A percentile compares a stretch with the other conserved stretches of the same genome.
These are phyloP conservation scores for Colossoma macropomum DNA, from an alignment of 2,113 vertebrate genomes.

Conservation along the genomic window DNA sequence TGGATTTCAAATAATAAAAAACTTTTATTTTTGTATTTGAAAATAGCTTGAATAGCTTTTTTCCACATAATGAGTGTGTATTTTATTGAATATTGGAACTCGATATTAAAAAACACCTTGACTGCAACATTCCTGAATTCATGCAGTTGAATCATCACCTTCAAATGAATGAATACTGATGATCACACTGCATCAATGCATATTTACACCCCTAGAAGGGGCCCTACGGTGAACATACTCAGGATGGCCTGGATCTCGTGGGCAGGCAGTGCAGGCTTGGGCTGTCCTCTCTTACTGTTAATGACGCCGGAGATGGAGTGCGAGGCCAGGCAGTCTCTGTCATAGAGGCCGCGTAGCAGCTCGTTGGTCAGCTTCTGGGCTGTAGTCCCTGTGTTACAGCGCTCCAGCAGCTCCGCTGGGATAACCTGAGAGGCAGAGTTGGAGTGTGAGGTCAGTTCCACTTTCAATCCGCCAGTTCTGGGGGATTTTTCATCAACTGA, in stretches of 20 bases:
- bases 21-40: no score
- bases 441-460: not conserved
- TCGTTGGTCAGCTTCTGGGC: constrained; percentile 67
- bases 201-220: not conserved
- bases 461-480: not conserved
- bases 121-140: no score
- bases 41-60: no score
- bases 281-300: constrained; percentile 59
- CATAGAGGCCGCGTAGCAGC: constrained; percentile 63
- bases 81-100: no score
- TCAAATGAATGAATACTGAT: no score
- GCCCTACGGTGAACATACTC: constrained; percentile 37
- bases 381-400: constrained; percentile 59
- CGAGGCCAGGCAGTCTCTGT: constrained; percentile 63
- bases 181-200: no score
- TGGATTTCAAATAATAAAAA: no score
- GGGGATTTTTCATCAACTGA: not conserved
- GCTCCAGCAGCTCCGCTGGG: constrained; percentile 55
- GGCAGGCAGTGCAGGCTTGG: constrained; percentile 62
- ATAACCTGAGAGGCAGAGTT: constrained; percentile 48
- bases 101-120: no score
- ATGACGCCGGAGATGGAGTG: constrained; percentile 64
- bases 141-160: no score
- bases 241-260: constrained; percentile 63
- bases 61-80: no score